These are phyloP conservation scores for Ormyrus rosae DNA, from an alignment of 2,888 invertebrate species.

Conservation along the genomic window DNA sequence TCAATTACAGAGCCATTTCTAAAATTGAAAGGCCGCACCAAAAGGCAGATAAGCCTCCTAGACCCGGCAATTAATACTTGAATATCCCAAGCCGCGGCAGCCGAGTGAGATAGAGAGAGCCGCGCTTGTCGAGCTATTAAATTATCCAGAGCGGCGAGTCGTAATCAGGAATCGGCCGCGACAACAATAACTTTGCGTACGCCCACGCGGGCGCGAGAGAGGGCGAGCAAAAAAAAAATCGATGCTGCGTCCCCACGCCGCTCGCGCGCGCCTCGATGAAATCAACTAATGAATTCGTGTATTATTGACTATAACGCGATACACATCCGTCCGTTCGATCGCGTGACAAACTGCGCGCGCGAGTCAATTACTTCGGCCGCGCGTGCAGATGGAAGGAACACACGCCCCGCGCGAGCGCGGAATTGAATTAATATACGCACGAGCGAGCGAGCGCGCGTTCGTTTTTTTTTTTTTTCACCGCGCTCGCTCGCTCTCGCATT, in stretches of 20 bases:
- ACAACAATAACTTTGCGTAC: neutral
- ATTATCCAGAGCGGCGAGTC: conserved; percentile 2
- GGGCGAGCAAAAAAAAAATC: neutral
- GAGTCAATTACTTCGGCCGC: conserved; percentile 48
- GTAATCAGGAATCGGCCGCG: neutral
- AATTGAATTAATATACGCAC: conserved; percentile 4
- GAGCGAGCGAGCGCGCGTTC: too few species aligned
- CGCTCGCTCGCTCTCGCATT: too few species aligned
- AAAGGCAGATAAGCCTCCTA: too few species aligned
- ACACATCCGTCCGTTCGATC: conserved; percentile 3
- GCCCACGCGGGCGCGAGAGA: neutral
- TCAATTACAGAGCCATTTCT: too few species aligned
- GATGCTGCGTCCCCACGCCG: neutral
- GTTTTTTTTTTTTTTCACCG: too few species aligned
- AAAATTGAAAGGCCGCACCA: too few species aligned
- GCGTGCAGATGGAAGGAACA: conserved; percentile 15
- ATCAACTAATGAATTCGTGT: conserved; percentile 41
- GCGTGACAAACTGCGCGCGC: conserved; percentile 36
- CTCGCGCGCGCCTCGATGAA: conserved; percentile 20
- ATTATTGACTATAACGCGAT: conserved; percentile 15
- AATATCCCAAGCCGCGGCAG: too few species aligned
- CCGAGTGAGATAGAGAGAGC: too few species aligned
- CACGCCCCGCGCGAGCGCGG: neutral
- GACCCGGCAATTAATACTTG: too few species aligned
- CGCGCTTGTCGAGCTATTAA: neutral